Evolutionary conservation across 92 coral and sea anemone genomes (phyloP), one percentile per base, ranked within the genome.

Genomic region (Paragorgia papillata): DNA sequence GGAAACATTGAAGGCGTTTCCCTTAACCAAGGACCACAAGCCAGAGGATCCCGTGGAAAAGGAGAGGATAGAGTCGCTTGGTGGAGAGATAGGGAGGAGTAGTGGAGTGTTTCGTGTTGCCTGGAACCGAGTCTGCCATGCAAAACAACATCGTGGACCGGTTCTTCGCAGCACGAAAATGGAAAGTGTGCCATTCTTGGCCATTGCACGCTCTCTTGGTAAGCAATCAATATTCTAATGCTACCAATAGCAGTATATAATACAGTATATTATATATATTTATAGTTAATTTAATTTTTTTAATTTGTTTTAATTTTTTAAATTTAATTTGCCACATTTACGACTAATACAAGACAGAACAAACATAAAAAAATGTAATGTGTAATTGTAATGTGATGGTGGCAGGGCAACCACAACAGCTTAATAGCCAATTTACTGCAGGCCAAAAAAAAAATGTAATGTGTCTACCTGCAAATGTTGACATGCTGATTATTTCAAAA

Each of bases 31-130:
- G 53, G 97, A 93, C 78, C 97, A 93, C 56, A 93, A 93, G 68
- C 97, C 97, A 62, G 97, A 93, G 55, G 87, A 87, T 28, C 97
- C 97, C 28, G 65, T 85, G 51, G 97, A 93, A 79, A 91, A 76
- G 60, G 68, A 66, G 78, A 86, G 97, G 30, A 93, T 93, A n/a
- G 96, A 90, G 80, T 82, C 89, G 7, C 78, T 89, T 14, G 97
- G 97, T 15, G 97, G 97, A 15, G 84, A 85, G 62, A 96, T 93
- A 22, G 76, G 91, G 20, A 85, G 87, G 49, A 83, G 97, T 46
- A 93, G 90, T 49, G 97, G 97, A 39, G 89, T 93, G 3, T 90
- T 89, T 32, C 89, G 97, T 13, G 97, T 93, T 22, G 97, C 97
- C 22, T 93, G 97, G 97, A 80, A 93, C 66, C 90, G 97, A 57